phyloP scores from a whole-genome alignment of 2,888 invertebrate genomes.

The Arrhopalites spinosus region DNA sequence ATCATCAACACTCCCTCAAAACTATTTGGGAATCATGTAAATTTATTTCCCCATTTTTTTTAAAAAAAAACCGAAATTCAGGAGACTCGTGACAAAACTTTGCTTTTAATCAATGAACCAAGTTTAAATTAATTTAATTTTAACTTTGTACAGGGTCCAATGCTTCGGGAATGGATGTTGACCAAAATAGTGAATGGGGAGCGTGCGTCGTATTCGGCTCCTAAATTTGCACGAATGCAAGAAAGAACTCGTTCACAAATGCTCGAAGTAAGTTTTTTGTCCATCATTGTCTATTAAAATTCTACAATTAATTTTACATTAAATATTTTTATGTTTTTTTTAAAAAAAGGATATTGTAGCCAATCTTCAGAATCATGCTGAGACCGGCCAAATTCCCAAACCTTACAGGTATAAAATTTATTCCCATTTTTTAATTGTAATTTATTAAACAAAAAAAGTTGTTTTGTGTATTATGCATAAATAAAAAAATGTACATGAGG shows the following conservation, averaged over 20 bases:
- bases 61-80: no score
- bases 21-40: no score
- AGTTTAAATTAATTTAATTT: no score
- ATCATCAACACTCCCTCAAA: no score
- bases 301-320: no score
- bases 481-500: background rate
- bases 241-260: constrained; percentile 90
- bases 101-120: no score
- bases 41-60: no score
- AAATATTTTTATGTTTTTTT: no score
- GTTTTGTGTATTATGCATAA: background rate
- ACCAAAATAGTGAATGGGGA: constrained; percentile 94
- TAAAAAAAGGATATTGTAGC: constrained; percentile 92
- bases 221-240: constrained; percentile 93
- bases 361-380: constrained; percentile 89
- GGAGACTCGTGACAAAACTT: no score
- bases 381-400: constrained; percentile 94
- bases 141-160: constrained; percentile 77
- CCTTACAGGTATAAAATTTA: constrained; percentile 71
- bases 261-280: no score
- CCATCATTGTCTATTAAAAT: no score
- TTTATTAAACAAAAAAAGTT: background rate
- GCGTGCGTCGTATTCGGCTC: constrained; percentile 89
- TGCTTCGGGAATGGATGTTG: constrained; percentile 92
- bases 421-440: background rate